Evolutionary conservation across 2,113 vertebrate species (phyloP), one percentile per base, ranked within the genome.

Genomic region (Psephotus haematonotus): DNA sequence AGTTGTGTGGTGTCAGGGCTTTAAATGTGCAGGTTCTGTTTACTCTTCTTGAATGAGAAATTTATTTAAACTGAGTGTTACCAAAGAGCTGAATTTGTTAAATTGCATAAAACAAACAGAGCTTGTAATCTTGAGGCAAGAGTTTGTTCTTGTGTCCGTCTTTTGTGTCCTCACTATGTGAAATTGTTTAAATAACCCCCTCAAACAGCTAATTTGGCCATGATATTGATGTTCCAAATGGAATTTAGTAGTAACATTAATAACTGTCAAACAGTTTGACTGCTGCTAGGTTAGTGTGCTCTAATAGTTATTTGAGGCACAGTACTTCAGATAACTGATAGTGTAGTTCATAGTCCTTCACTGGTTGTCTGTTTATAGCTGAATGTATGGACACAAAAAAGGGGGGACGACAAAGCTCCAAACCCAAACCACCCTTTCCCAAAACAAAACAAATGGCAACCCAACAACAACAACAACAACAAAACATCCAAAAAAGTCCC

Each of bases 51-150:
- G 72, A 88, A 60, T 5, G 1, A 85, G 57, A 70, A 71, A 85
- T 88, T 94, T 95, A 70, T 65, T 53, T 94, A 95, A 96, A 94
- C 90, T 52, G 62, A 92, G 22, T 62, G 79, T 97, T 95, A 71
- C 88, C 57, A 84, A 97, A 97, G 33, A 79, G 75, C 39, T 69
- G 65, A 67, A 92, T 97, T 94, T 96, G 81, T 96, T 79, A 62
- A 95, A 75, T 97, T 97, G 94, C 92, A 88, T 77, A 95, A 97
- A 96, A 57, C 93, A 95, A 97, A 96, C 50, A 95, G 27, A 88
- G 47, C 27, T 82, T 90, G 85, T 77, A 94, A 94, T 80, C 52
- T 82, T 88, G 70, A 75, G 25, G 89, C 71, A 92, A 89, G 78
- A 91, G 71, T 64, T 74, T 82, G 22, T 67, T 88, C 77, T 88